Evolutionary conservation across 1,140 invertebrate genomes (phyloP).

Genomic region (Drosophila azteca): DNA sequence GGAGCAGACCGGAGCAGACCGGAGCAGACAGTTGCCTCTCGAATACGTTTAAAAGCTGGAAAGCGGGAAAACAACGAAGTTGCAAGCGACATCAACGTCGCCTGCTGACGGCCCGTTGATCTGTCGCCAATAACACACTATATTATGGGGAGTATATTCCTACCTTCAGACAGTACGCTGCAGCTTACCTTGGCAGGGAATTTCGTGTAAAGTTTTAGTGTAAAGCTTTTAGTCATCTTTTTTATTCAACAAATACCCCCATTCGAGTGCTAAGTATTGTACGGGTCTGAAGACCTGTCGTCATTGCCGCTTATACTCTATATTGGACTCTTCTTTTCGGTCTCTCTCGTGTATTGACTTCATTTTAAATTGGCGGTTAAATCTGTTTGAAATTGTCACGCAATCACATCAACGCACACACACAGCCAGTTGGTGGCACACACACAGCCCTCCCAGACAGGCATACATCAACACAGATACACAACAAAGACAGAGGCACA

Average conservation of each 20-base stretch:
- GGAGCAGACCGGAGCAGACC: constrained; percentile 5
- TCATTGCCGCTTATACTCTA: neutral
- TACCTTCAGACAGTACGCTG: too few species aligned
- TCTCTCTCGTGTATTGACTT: constrained; percentile 76
- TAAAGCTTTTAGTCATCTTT: too few species aligned
- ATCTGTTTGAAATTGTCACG: constrained; percentile 82
- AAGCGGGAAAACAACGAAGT: constrained; percentile 20
- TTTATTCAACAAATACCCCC: too few species aligned
- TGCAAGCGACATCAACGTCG: constrained; percentile 33
- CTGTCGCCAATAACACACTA: constrained; percentile 30
- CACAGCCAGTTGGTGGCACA: constrained; percentile 7
- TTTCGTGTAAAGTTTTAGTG: too few species aligned
- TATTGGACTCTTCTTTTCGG: constrained; percentile 26
- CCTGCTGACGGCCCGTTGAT: constrained; percentile 71
- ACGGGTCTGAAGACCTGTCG: neutral
- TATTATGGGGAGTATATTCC: neutral
- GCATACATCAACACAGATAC: constrained; percentile 32
- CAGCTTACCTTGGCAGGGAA: too few species aligned
- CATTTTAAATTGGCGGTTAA: constrained; percentile 83
- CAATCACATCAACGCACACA: constrained; percentile 64
- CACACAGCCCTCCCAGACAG: constrained; percentile 14
- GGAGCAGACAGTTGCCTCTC: constrained; percentile 2
- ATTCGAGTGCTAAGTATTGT: constrained; percentile 5
- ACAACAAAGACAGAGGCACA: constrained; percentile 28
- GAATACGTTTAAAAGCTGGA: constrained; percentile 55